Percentiles rank a stretch among this genome's conserved stretches.
phyloP scores from a whole-genome alignment of 2,888 invertebrate genomes.

The Gortyna flavago region DNA sequence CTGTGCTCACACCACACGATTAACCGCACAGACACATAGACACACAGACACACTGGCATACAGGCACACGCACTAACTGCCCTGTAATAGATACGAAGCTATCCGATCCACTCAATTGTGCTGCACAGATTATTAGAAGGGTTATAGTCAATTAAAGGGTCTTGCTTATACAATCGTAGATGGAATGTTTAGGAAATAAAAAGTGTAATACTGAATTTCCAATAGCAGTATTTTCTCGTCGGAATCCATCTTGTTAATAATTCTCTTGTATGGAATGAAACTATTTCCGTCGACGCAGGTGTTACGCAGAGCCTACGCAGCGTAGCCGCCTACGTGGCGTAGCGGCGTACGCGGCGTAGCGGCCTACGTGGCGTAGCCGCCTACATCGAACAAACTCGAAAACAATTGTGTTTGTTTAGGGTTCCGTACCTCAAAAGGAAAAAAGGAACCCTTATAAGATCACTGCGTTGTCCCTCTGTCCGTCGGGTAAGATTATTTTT shows the following conservation, averaged over 20 bases:
- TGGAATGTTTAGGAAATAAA: background rate
- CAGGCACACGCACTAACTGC: conserved; percentile 64
- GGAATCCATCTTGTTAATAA: background rate
- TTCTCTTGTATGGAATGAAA: background rate
- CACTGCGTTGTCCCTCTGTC: no score
- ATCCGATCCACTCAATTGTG: conserved; percentile 48
- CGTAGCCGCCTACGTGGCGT: conserved; percentile 14
- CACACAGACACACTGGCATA: conserved; percentile 40
- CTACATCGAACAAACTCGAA: background rate
- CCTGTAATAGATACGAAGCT: conserved; percentile 55
- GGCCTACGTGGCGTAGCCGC: background rate
- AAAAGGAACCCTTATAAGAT: no score
- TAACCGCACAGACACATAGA: conserved; percentile 71
- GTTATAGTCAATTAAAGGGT: conserved; percentile 40
- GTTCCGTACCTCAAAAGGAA: no score
- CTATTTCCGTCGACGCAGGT: conserved; percentile 3
- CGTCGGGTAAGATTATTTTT: no score
- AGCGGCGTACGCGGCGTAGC: background rate
- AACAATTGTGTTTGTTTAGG: no score
- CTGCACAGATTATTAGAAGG: conserved; percentile 57
- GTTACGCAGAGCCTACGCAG: conserved; percentile 4
- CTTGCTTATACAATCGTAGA: background rate
- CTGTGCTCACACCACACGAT: conserved; percentile 76
- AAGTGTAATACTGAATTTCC: background rate
- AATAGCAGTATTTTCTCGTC: background rate